Conservation (phyloP, 2,113 vertebrate species). For the Tringa solitaria region DNA sequence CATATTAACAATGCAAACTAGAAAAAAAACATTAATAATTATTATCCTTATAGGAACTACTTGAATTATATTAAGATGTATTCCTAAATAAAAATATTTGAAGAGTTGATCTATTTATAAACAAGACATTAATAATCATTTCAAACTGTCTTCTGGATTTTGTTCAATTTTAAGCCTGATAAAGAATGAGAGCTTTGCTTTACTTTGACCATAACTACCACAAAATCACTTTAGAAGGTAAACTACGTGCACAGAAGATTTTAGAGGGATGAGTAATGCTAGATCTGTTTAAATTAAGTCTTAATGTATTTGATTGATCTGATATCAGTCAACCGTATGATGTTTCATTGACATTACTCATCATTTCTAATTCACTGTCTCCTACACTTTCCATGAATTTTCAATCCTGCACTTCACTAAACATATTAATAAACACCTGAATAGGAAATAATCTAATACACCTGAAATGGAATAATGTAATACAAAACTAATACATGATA, state of each 20-base stretch:
- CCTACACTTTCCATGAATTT: not conserved
- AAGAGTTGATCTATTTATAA: not conserved
- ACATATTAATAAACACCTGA: not conserved
- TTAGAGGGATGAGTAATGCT: not conserved
- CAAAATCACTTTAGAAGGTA: not conserved
- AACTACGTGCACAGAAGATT: not conserved
- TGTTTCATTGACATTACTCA: not conserved
- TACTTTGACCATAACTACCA: not conserved
- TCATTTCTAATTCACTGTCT: not conserved
- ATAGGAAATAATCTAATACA: not conserved
- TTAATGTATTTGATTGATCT: not conserved
- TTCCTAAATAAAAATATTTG: not conserved
- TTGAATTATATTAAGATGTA: not conserved
- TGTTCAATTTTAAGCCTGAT: not conserved
- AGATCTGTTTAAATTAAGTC: not conserved
- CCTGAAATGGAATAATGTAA: not conserved
- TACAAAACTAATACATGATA: not conserved
- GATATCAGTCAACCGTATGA: not conserved
- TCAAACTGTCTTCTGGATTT: not conserved
- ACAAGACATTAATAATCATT: not conserved
- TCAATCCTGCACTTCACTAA: not conserved
- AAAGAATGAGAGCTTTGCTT: not conserved
- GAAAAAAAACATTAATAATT: not conserved
- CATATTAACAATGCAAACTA: not conserved
- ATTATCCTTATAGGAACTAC: not conserved